Base-by-base conservation (phyloP, 2,797 vertebrate species). In the Pteropus rufus region DNA sequence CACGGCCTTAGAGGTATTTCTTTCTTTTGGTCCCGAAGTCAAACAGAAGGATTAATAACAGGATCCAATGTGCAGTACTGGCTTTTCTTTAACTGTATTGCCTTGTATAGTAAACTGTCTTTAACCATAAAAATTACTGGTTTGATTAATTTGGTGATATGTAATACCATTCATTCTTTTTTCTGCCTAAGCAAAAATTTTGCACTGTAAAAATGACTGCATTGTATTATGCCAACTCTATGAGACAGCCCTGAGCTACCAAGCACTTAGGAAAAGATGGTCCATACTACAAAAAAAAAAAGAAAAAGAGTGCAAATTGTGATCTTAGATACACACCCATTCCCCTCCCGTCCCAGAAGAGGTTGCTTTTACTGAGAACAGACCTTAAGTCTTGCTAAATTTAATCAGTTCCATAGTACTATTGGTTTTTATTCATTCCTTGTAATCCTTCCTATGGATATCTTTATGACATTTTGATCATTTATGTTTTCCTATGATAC, bases 1-100 rank as follows among this genome's bases (percentile, higher is more conserved):
- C 15, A 56, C 0, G 9, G 34, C 18, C 52, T 94, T 56, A 65
- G 31, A 89, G 34, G 15, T 41, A 80, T 90, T 41, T 65, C 34
- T 89, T 86, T 95, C 36, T 84, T 95, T 83, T 54, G n/a, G 69
- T 95, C 19, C 29, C 54, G 60, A 91, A 89, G 8, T 76, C 77
- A 92, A 82, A 60, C 24, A 85, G 84, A 92, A 46, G n/a, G 29
- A 89, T 89, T 94, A 88, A 64, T 89, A 95, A 88, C 15, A 91
- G 9, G 91, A 77, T 67, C 7, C 12, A 86, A 36, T 58, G 81
- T 19, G 12, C 58, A 94, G 34, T 90, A 82, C 9, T 92, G n/a
- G 82, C 46, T 94, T 93, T 75, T 96, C 23, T 84, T 14, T 73
- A 88, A 87, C n/a, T 56, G 82, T 82, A 14, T 10, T 93, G 49